Evolutionary conservation across 2,113 vertebrate species (phyloP).

Genomic region (Ctenodactylus gundi): DNA sequence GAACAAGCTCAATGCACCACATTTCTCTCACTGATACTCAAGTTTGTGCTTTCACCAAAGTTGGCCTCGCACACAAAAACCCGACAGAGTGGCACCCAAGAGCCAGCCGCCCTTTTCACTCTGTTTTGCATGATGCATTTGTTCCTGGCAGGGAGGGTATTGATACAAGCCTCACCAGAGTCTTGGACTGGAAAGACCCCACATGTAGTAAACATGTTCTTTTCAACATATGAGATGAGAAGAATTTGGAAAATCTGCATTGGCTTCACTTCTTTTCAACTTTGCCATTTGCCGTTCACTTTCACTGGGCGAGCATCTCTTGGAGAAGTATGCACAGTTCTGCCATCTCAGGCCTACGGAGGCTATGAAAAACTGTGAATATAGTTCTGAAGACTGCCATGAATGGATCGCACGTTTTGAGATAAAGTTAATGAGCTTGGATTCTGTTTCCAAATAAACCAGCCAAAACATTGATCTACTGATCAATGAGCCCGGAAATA

Average conservation of each 20-base stretch:
- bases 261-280: not conserved
- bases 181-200: not conserved
- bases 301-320: not conserved
- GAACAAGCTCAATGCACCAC: not conserved
- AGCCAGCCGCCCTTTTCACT: not conserved
- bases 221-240: not conserved
- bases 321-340: not conserved
- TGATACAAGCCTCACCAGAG: not conserved
- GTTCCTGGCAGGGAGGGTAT: not conserved
- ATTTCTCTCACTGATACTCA: not conserved
- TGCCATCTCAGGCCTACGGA: not conserved
- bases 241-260: not conserved
- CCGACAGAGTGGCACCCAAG: not conserved
- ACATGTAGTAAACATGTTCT: not conserved
- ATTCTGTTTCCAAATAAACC: not conserved
- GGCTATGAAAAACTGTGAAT: not conserved
- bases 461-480: not conserved
- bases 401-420: slow-evolving; percentile 8
- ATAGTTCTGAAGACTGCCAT: not conserved
- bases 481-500: not conserved
- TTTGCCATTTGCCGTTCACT: slow-evolving; percentile 1
- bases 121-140: not conserved
- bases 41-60: not conserved
- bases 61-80: not conserved
- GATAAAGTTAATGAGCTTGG: not conserved